These are phyloP conservation scores for Adelosebastes latens DNA, from an alignment of 2,797 vertebrate genomes.

Conservation along the genomic window DNA sequence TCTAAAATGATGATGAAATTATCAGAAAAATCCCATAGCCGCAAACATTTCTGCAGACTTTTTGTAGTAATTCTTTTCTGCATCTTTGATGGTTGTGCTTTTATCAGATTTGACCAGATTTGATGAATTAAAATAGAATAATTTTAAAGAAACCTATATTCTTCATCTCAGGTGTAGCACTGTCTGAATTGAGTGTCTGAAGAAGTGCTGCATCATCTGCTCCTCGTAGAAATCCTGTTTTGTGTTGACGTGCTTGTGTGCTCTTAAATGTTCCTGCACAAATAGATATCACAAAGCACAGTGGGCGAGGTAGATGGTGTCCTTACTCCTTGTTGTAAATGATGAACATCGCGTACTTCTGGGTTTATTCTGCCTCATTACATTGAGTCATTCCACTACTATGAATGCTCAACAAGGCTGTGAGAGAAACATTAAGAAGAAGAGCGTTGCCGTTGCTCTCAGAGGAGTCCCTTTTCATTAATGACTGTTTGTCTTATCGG, in stretches of 20 bases:
- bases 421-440: neutral
- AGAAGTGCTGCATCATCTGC: neutral
- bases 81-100: neutral
- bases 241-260: neutral
- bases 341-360: neutral
- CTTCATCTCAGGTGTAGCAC: neutral
- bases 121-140: neutral
- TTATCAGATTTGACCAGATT: neutral
- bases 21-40: no score
- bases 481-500: neutral
- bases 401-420: neutral
- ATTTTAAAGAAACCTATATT: neutral
- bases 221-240: neutral
- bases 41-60: neutral
- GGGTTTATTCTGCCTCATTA: constrained; percentile 15
- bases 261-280: neutral
- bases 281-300: neutral
- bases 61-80: neutral
- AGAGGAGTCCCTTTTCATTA: neutral
- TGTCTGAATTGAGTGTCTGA: neutral
- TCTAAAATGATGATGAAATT: no score
- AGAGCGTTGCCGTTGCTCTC: no score
- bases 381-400: neutral
- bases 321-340: neutral
- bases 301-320: neutral